phyloP scores from a whole-genome alignment of 2,888 invertebrate genomes.

The Sympetrum striolatum region DNA sequence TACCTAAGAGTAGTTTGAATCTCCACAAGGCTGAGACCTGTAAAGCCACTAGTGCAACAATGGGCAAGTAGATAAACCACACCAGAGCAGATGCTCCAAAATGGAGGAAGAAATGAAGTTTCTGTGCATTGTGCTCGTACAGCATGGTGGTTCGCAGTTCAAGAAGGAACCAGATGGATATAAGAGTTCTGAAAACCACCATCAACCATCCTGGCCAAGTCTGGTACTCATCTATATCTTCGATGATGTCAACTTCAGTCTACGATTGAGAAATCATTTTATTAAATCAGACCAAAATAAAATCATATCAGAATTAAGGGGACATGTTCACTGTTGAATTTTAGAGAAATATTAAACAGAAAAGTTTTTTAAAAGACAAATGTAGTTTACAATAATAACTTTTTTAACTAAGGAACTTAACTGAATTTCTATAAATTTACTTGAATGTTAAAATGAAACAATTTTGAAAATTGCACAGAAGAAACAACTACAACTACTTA shows the following conservation, averaged over 20 bases:
- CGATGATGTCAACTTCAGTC: slow-evolving; percentile 95
- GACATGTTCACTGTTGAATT: not conserved
- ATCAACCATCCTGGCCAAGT: slow-evolving; percentile 98
- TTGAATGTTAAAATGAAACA: no score
- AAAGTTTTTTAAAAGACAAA: no score
- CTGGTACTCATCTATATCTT: slow-evolving; percentile 96
- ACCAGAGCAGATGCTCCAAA: slow-evolving; percentile 97
- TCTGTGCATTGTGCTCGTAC: slow-evolving; percentile 80
- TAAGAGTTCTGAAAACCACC: slow-evolving; percentile 80
- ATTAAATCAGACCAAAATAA: not conserved
- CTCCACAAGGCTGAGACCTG: slow-evolving; percentile 95
- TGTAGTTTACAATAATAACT: no score
- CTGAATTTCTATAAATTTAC: no score
- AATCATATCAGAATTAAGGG: not conserved
- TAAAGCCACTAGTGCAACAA: slow-evolving; percentile 90
- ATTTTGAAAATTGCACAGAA: no score
- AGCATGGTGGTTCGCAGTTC: slow-evolving; percentile 75
- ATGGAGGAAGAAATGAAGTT: slow-evolving; percentile 92
- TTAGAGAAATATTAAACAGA: not conserved
- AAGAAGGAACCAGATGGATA: slow-evolving; percentile 85
- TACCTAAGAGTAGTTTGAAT: slow-evolving; percentile 90
- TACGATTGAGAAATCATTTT: slow-evolving; percentile 58
- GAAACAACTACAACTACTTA: no score
- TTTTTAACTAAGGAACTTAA: no score
- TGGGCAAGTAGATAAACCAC: slow-evolving; percentile 97